Conservation (phyloP, 2,797 vertebrate genomes). For the Phrynocephalus forsythii region DNA sequence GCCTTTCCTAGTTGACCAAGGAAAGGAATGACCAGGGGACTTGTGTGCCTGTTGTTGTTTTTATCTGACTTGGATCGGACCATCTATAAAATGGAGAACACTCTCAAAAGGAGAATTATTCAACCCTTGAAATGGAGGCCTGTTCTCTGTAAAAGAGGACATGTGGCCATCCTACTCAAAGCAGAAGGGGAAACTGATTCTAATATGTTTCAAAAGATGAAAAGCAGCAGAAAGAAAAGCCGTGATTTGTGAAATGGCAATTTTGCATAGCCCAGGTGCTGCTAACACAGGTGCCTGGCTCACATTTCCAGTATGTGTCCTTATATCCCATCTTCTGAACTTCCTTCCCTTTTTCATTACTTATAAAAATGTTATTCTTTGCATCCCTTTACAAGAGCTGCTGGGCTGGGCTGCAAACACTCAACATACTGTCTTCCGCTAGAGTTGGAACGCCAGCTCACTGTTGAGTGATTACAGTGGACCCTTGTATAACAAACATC, state of each 20-base stretch:
- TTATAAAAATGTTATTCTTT: background rate
- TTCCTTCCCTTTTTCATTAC: constrained; percentile 11
- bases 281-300: constrained; percentile 18
- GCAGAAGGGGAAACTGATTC: background rate
- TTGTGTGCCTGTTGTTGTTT: too few relatives aligned
- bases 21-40: too few relatives aligned
- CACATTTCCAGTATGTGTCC: background rate
- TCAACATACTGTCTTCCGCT: constrained; percentile 22
- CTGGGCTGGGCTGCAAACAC: background rate
- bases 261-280: constrained; percentile 24
- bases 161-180: background rate
- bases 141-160: too few relatives aligned
- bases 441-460: constrained; percentile 46
- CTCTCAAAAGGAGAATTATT: too few relatives aligned
- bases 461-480: constrained; percentile 23
- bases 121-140: too few relatives aligned
- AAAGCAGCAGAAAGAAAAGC: constrained; percentile 7
- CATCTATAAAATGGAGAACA: too few relatives aligned
- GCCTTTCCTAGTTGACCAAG: too few relatives aligned
- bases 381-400: background rate
- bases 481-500: too few relatives aligned
- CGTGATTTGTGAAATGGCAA: background rate
- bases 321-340: constrained; percentile 15
- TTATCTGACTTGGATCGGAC: too few relatives aligned
- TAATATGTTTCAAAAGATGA: constrained; percentile 23